Conservation (phyloP, 2,113 vertebrate species). For the Caloenas nicobarica region DNA sequence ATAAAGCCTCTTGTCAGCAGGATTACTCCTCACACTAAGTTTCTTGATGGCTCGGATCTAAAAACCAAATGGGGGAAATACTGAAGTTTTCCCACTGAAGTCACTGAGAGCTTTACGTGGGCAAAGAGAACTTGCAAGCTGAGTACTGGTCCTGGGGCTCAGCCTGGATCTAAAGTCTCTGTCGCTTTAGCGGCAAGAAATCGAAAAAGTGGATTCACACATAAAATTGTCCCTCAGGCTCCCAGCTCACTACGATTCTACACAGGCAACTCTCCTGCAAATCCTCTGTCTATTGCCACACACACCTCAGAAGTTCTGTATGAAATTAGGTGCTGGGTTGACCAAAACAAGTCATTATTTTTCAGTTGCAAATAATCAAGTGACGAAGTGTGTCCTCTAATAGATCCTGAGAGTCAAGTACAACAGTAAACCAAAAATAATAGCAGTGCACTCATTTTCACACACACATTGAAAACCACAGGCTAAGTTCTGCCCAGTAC, state of each 20-base stretch:
- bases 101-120: background rate
- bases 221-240: background rate
- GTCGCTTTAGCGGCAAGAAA: background rate
- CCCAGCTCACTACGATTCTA: background rate
- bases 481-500: background rate
- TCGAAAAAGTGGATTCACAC: background rate
- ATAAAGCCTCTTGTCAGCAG: background rate
- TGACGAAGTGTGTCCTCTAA: background rate
- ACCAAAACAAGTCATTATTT: background rate
- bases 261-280: background rate
- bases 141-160: background rate
- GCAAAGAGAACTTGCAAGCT: background rate
- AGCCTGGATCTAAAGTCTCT: background rate
- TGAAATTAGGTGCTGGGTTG: rapidly evolving
- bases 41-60: background rate
- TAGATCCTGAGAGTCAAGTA: background rate
- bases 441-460: background rate
- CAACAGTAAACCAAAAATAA: background rate
- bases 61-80: background rate
- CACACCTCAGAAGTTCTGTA: background rate
- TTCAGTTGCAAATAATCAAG: background rate
- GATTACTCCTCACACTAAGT: background rate
- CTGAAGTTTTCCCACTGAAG: background rate
- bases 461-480: rapidly evolving
- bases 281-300: background rate